phyloP scores from a whole-genome alignment of 2,797 vertebrate genomes.

The Chrosomus eos region DNA sequence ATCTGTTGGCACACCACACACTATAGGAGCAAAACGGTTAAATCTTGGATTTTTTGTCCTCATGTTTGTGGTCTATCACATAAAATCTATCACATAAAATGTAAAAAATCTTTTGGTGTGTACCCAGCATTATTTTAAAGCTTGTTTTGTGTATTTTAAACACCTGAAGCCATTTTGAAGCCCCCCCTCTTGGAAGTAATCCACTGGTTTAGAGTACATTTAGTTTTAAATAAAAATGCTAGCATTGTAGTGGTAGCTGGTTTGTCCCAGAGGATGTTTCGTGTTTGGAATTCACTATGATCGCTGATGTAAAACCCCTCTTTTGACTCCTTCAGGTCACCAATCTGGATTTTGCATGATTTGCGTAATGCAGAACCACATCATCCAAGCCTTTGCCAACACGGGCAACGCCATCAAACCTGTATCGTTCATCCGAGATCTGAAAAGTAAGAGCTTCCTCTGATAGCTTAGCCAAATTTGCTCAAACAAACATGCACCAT shows the following conservation, averaged over 20 bases:
- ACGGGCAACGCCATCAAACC: slow-evolving; percentile 94
- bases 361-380: slow-evolving; percentile 96
- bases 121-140: too few relatives aligned
- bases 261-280: background rate
- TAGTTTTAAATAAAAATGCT: background rate
- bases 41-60: too few relatives aligned
- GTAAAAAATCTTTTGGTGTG: too few relatives aligned
- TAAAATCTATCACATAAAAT: too few relatives aligned
- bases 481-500: background rate
- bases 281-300: background rate
- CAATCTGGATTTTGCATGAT: slow-evolving; percentile 96
- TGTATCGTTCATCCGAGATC: slow-evolving; percentile 91
- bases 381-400: slow-evolving; percentile 94
- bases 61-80: too few relatives aligned
- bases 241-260: background rate
- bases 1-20: too few relatives aligned
- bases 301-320: background rate
- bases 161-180: background rate
- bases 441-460: slow-evolving; percentile 88
- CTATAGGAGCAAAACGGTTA: too few relatives aligned
- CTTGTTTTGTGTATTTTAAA: background rate
- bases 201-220: background rate
- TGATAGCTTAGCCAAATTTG: background rate
- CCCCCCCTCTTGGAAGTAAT: background rate
- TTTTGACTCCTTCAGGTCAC: slow-evolving; percentile 80